Evolutionary conservation across 2,888 invertebrate species (phyloP), one percentile per base, ranked within the genome.

Genomic region (Smittia aterrima): DNA sequence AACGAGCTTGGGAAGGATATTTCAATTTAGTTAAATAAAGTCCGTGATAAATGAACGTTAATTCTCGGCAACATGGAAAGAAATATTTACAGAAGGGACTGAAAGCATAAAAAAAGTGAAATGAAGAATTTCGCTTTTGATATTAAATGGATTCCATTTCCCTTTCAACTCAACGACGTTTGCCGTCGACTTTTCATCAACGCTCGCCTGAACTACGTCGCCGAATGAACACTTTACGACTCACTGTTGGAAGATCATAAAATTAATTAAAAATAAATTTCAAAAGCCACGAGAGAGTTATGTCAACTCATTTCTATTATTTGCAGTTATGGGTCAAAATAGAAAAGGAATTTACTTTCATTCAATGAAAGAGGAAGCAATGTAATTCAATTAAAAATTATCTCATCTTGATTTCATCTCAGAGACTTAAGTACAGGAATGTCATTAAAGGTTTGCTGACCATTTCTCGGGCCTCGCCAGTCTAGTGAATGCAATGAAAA

Each of bases 21-120:
- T 70, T 70, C 70, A 70, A 70, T 53, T 70, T 70, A 24, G 16
- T 70, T 53, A 70, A 54, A 20, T 70, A 70, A 25, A 70, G 70
- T 70, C 70, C 70, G 70, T 70, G 70, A 70, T 70, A 53, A 70
- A 70, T 70, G 41, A 70, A 70, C 70, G 70, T 70, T 70, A 70
- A 70, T 70, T 70, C 32, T 70, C 18, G 24, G 7, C n/a, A 58
- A 58, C 58, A 58, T 58, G 58, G 18, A 58, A 58, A 20, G 22
- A 18, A 18, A 18, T 58, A 18, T 32, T 32, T 32, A 32, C 58
- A 9, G 16, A 47, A 16, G 47, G 47, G 11, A 47, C 18, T 1
- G 20, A 58, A 58, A 58, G 58, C 58, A 58, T 58, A 58, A 58
- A 32, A n/a, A n/a, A 58, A n/a, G 58, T 18, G 18, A 58, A 58